Base-by-base conservation (phyloP, 1,140 invertebrate species). In the Zaprionus lachaisei region DNA sequence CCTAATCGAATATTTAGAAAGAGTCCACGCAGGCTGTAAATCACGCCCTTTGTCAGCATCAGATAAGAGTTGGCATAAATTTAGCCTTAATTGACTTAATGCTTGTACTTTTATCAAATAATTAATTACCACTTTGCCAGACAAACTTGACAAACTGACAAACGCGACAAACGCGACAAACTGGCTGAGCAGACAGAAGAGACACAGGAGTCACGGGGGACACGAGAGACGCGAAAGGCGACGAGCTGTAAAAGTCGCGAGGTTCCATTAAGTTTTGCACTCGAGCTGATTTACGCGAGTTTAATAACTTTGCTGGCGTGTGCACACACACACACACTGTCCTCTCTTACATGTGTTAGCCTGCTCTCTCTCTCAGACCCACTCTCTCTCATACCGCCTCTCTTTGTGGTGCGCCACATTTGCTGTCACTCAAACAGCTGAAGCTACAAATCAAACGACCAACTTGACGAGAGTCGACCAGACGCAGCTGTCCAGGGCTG, bases 81-180 rank as follows among this genome's bases (percentile, higher is more conserved):
- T 80, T 89, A 78, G 74, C 62, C 75, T 86, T 86, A 89, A 86
- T 86, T 89, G 84, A 86, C 83, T 89, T 75, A 89, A 89, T 89
- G 84, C 83, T 89, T 86, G 83, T 86, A 80, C 54, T 78, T 86
- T 86, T 80, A 86, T 87, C 83, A 89, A 87, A 87, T 83, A 86
- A 86, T 86, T 86, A 86, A 86, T 86, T 86, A 86, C 80, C 61
- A 44, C 63, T 60, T 54, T 71, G 71, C 77, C 47, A 49, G 9
- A 56, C 56, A 26, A 20, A 55, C 49, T 51, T 66, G 22, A 57
- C 55, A 57, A 44, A 65, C 28, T 55, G 31, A 49, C 56, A 28
- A 44, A 44, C 15, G 4, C 38, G 6, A 44, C 15, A 44, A 17
- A 9, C n/a, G 41, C n/a, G 2, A 44, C 41, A 17, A 17, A 44